Percentiles rank a stretch among this genome's conserved stretches.
phyloP scores from a whole-genome alignment of 2,113 vertebrate genomes.

The Rhabdornis inornatus region DNA sequence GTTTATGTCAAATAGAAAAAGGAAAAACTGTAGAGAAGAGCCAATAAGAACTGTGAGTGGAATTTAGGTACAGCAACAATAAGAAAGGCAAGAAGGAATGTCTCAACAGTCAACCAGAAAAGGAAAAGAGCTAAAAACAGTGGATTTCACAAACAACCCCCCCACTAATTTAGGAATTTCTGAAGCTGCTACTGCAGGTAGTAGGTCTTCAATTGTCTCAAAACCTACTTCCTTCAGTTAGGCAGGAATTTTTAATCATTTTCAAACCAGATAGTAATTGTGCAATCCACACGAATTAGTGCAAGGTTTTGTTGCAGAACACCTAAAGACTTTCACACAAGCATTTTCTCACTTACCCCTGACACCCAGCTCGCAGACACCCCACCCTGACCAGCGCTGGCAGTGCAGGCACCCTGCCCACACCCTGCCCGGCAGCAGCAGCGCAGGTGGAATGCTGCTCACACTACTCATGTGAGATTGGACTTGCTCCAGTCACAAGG shows the following conservation, averaged over 20 bases:
- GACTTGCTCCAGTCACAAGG: neutral
- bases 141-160: neutral
- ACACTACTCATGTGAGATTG: accelerated
- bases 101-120: neutral
- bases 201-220: neutral
- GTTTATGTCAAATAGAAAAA: neutral
- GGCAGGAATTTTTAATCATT: neutral
- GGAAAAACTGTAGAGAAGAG: neutral
- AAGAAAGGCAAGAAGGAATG: neutral
- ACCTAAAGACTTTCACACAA: neutral
- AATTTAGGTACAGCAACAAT: neutral
- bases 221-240: neutral
- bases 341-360: neutral
- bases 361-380: neutral
- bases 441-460: neutral
- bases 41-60: neutral
- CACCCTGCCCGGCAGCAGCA: neutral
- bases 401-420: neutral
- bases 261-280: neutral
- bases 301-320: neutral
- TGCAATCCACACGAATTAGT: too few species aligned
- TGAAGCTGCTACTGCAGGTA: neutral
- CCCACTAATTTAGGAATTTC: neutral
- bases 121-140: neutral
- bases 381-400: neutral